A percentile compares a stretch with the other conserved stretches of the same genome.
Evolutionary conservation across 2,797 vertebrate species (phyloP).

Genomic region (Alexandromys oeconomus): DNA sequence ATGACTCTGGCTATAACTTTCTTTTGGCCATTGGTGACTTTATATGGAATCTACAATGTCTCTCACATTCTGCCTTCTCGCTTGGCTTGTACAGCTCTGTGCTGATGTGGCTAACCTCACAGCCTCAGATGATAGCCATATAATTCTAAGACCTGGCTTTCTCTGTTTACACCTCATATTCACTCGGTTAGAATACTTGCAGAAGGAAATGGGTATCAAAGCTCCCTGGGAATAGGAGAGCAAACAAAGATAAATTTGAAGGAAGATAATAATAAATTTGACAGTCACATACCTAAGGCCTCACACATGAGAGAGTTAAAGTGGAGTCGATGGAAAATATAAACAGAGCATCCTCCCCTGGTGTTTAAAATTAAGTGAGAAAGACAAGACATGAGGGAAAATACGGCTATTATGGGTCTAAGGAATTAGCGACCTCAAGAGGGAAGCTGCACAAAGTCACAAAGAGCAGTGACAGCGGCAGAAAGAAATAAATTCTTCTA

Average conservation of each 20-base stretch:
- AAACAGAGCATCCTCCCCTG: not conserved
- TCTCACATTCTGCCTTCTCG: not conserved
- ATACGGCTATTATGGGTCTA: not conserved
- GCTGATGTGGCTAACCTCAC: not conserved
- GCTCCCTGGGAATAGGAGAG: not conserved
- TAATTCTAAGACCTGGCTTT: not conserved
- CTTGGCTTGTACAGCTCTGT: not conserved
- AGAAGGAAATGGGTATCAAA: not conserved
- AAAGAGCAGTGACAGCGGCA: not conserved
- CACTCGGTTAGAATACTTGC: not conserved
- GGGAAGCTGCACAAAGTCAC: not conserved
- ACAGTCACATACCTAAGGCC: not conserved
- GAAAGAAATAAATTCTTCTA: not conserved
- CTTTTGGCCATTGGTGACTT: not conserved
- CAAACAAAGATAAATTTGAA: not conserved
- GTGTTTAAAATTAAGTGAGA: not conserved
- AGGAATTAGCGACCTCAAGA: not conserved
- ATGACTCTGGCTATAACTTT: not conserved
- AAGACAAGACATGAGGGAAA: not conserved
- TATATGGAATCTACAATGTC: not conserved
- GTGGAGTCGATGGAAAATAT: not conserved
- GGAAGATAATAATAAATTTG: not conserved
- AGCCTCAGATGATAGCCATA: not conserved
- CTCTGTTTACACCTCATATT: not conserved
- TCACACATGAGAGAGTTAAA: not conserved